Evolutionary conservation across 2,888 invertebrate species (phyloP).

Genomic region (Aplocera efformata): DNA sequence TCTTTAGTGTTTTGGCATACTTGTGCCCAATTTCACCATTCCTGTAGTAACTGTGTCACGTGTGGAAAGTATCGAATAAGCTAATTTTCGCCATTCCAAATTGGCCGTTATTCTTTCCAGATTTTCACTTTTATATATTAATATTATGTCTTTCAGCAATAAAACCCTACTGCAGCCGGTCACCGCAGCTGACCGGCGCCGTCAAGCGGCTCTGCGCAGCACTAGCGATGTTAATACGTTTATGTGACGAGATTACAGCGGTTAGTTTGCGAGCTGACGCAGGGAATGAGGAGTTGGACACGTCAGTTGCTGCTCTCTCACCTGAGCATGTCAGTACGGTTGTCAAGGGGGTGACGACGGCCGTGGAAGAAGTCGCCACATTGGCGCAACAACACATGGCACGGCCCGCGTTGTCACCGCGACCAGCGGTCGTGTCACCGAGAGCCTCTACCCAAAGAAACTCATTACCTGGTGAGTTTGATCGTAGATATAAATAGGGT

Average conservation of each 20-base stretch:
- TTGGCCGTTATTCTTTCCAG: background rate
- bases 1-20: conserved; percentile 4
- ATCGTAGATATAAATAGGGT: too few relatives aligned
- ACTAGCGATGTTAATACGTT: conserved; percentile 91
- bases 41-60: background rate
- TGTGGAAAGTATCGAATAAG: too few relatives aligned
- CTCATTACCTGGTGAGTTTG: conserved; percentile 64
- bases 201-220: conserved; percentile 93
- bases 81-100: too few relatives aligned
- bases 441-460: conserved; percentile 74
- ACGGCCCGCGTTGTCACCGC: conserved; percentile 72
- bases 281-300: conserved; percentile 58
- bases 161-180: conserved; percentile 76
- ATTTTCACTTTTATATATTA: background rate
- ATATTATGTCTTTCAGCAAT: conserved; percentile 52
- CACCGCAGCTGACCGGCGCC: conserved; percentile 87
- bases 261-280: conserved; percentile 83
- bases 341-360: conserved; percentile 63
- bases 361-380: conserved; percentile 80
- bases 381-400: conserved; percentile 91
- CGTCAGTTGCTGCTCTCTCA: conserved; percentile 56
- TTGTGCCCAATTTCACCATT: background rate
- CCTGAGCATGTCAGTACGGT: conserved; percentile 67
- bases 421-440: conserved; percentile 69
- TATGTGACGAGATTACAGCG: conserved; percentile 93